Base-by-base conservation (phyloP, 2,797 vertebrate species). In the Rhynchonycteris naso region DNA sequence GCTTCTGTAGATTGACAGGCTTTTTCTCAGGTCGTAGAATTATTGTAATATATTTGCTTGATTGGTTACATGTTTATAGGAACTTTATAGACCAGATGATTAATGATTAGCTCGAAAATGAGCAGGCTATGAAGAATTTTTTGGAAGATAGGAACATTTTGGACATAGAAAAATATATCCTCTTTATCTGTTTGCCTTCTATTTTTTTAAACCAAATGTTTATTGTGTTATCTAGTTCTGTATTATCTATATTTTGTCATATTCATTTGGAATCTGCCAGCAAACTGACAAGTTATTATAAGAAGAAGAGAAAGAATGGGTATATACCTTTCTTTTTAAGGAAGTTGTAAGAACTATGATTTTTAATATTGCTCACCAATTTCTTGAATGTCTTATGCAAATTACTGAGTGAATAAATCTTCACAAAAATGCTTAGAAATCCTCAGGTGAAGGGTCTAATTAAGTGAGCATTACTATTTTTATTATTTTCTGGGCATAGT, bases 391-490 rank as follows among this genome's bases (percentile, higher is more conserved):
- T 92, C 43, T 30, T 94, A 87, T 92, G 35, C 82, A 66, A 90
- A 93, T 87, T 38, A 93, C 19, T 33, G 10, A 93, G 65, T 90
- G 63, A 94, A 87, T 71, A 88, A 92, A 72, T 88, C 80, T 92
- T 95, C n/a, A 52, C 38, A 87, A 87, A 95, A 96, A 94, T 92
- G 38, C 61, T 82, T 94, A 54, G 43, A 43, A 83, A 89, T 96
- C 52, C 68, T 93, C 24, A 0, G 38, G 88, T 94, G 92, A 94
- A 96, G 75, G 35, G 56, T 95, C 88, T 96, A 93, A 97, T 97
- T 96, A 96, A 96, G 28, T 38, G 35, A 89, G 38, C 33, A 82
- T 96, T 96, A 89, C 85, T 95, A 63, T 88, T 96, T 95, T 97
- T 95, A 97, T 96, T 97, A 95, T 97, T 97, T 96, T 43, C 61